Percentiles rank a stretch among this genome's conserved stretches.
Conservation (phyloP, 2,888 invertebrate genomes). For the Orthosia incerta region DNA sequence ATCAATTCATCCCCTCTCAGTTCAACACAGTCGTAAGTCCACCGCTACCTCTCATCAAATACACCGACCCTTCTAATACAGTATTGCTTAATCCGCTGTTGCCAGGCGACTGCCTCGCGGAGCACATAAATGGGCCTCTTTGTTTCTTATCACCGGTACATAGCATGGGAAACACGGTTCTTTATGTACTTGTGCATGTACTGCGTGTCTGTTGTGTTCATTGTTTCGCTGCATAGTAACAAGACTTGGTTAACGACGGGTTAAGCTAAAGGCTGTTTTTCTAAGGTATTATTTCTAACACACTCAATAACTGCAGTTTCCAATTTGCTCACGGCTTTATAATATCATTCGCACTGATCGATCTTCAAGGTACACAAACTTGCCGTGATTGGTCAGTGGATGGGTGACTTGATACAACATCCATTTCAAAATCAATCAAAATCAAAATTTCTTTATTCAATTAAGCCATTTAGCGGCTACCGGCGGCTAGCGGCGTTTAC, state of each 20-base stretch:
- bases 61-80: constrained; percentile 25
- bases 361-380: too few relatives aligned
- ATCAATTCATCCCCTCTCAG: neutral
- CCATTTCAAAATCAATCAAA: too few relatives aligned
- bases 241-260: constrained; percentile 15
- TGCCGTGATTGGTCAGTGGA: too few relatives aligned
- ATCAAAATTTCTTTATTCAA: too few relatives aligned
- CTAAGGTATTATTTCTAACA: neutral
- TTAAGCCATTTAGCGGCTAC: too few relatives aligned
- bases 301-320: neutral
- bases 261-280: neutral
- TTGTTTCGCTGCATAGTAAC: constrained; percentile 43
- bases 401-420: too few relatives aligned
- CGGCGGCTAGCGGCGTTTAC: too few relatives aligned
- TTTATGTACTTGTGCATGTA: constrained; percentile 52
- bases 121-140: constrained; percentile 63
- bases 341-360: too few relatives aligned
- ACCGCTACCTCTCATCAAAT: constrained; percentile 27
- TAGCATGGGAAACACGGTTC: constrained; percentile 64
- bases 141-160: constrained; percentile 61
- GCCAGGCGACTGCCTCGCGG: constrained; percentile 64
- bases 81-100: constrained; percentile 67
- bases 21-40: neutral
- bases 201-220: constrained; percentile 37
- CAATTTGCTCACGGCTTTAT: too few relatives aligned